Evolutionary conservation across 2,797 vertebrate genomes (phyloP), one percentile per base, ranked within the genome.

Genomic region (Thamnophis elegans): DNA sequence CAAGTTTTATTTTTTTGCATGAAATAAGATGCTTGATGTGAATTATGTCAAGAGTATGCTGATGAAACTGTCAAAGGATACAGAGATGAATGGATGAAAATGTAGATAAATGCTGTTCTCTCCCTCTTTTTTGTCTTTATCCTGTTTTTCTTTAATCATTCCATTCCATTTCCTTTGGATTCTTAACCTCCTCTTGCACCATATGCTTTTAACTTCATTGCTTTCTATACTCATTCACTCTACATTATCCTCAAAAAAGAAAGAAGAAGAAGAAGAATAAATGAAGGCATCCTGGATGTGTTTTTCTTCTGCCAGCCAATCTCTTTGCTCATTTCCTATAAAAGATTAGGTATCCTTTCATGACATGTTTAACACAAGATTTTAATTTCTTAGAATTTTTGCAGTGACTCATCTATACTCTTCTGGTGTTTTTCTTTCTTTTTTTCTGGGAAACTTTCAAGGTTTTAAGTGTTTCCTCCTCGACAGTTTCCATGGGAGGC

Each of bases 381-480:
- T 91, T 94, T 95, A 92, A 93, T 96, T 95, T 95, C 95, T 96
- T 96, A 95, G 93, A 94, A 94, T 95, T 94, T 96, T 95, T 93
- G 92, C 65, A 95, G 91, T 94, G 89, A 95, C 90, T 93, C 93
- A 92, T 92, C 86, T 94, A 90, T 95, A 92, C 90, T 96, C 92
- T 96, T 94, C 92, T 91, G 90, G 91, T 94, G 91, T 94, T 96
- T 62, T 53, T 60, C n/a, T 90, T 25, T 25, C 9, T 32, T 9
- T 60, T 60, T 92, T 97, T 95, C 90, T 92, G 91, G 94, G 94
- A 96, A 95, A 88, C 53, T 94, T 95, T 94, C 56, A 92, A 26
- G 68, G 6, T 90, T 90, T 56, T 95, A 94, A 95, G 91, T 1
- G 0, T 91, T 96, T 93, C 87, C 42, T 91, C 91, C 93, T 94